Base-by-base conservation (phyloP, 37 sponge, comb jelly and placozoan species). In the Diacarnus erythraeanus region DNA sequence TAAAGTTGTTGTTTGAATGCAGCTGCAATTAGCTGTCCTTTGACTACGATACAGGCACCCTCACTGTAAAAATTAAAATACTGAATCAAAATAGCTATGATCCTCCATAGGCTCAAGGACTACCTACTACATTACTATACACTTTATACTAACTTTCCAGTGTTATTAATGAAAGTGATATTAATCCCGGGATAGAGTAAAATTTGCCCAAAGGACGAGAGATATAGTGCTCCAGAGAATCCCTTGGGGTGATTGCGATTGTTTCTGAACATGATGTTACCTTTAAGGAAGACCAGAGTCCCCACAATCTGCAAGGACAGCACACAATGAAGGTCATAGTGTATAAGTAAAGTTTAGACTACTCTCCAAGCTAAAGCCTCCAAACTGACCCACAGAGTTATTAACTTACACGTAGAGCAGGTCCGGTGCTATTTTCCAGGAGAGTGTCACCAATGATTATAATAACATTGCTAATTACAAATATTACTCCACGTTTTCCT, bases 131-230 rank as follows among this genome's bases (percentile, higher is more conserved):
- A 37, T 25, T 27, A 39, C 35, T 54, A 57, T 26, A 15, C 38
- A 12, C 35, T n/a, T 27, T 31, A 27, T 29, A 79, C 67, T 38
- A 22, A 79, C 86, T 23, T 79, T 54, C 86, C 80, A 74, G 75
- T 77, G 72, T 84, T 84, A 31, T 77, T 77, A n/a, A 30, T 12
- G 26, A 79, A 86, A 29, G 31, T 64, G 69, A 79, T 65, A 27
- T 36, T 71, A 1, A 51, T 44, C 41, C 78, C 85, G 35, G 34
- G 47, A 22, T 59, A 34, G 0, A 84, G 66, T 22, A 77, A 0
- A 0, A 84, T 12, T 42, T 84, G 85, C 22, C 73, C 78, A 57
- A 72, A 84, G 21, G 78, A 77, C 56, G 72, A 68, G 36, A 84
- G 20, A 27, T 69, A 42, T 2, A 84, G 38, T 1, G 78, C 73